phyloP scores from a whole-genome alignment of 2,888 invertebrate species.

The Chrysina gloriosa region DNA sequence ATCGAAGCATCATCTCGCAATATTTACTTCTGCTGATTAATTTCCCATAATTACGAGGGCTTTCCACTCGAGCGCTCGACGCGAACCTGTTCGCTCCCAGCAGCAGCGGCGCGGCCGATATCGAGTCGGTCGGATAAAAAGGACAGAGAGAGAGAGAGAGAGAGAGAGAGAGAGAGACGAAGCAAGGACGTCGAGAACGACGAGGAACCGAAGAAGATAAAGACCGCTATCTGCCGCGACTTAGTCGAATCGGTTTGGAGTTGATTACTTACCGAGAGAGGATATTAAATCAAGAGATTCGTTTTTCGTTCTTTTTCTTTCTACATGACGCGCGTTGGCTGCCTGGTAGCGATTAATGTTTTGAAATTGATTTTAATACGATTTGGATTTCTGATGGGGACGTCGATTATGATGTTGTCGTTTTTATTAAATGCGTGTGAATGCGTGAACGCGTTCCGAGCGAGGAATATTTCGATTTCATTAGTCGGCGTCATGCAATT shows the following conservation, averaged over 20 bases:
- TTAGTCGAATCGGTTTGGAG: conserved; percentile 2
- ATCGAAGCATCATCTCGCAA: background rate
- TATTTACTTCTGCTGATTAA: conserved; percentile 19
- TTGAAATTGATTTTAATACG: background rate
- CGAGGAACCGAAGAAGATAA: background rate
- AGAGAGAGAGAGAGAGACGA: background rate
- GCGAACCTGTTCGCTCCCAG: background rate
- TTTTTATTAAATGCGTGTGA: too few relatives aligned
- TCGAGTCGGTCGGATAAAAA: background rate
- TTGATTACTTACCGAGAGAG: conserved; percentile 7
- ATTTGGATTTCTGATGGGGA: conserved; percentile 4
- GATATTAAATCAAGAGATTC: background rate
- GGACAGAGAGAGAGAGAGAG: background rate
- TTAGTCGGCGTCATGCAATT: too few relatives aligned
- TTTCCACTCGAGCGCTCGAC: background rate
- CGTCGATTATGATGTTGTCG: background rate
- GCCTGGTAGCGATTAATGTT: background rate
- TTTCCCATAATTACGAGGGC: conserved; percentile 17
- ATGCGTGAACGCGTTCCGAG: too few relatives aligned
- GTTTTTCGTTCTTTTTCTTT: background rate
- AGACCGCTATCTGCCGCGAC: background rate
- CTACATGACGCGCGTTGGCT: background rate
- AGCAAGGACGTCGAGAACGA: background rate
- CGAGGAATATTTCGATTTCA: too few relatives aligned
- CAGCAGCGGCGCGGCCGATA: too few relatives aligned